Percentiles rank a stretch among this genome's conserved stretches.
phyloP scores from a whole-genome alignment of 1,140 invertebrate species.

The Leptoteleia sp. region DNA sequence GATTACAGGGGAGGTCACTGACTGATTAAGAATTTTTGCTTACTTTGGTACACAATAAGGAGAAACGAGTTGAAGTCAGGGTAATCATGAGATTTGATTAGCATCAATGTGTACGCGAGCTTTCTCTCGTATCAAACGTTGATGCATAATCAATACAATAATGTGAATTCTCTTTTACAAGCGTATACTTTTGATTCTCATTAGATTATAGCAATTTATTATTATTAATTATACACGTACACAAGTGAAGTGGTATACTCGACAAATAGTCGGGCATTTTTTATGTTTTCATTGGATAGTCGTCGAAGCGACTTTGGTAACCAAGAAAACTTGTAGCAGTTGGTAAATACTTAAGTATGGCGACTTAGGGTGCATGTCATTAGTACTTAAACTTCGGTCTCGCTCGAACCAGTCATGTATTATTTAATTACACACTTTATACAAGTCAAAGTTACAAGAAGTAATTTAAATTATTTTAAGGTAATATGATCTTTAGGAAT shows the following conservation, averaged over 20 bases:
- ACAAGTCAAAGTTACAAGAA: too few species aligned
- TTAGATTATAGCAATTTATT: too few species aligned
- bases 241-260: too few species aligned
- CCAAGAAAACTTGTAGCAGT: conserved; percentile 1
- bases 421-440: too few species aligned
- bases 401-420: background rate
- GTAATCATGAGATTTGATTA: conserved; percentile 12
- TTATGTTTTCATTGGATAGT: too few species aligned
- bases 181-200: too few species aligned
- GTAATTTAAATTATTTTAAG: too few species aligned
- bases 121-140: conserved; percentile 3
- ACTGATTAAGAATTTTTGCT: conserved; percentile 1
- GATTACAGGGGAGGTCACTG: background rate
- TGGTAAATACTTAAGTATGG: conserved; percentile 3
- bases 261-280: too few species aligned
- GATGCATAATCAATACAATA: conserved; percentile 8
- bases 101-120: background rate
- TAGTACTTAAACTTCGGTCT: background rate
- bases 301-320: too few species aligned
- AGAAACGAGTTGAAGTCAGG: background rate
- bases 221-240: too few species aligned
- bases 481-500: too few species aligned
- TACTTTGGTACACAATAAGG: background rate
- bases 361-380: background rate
- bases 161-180: too few species aligned